Conservation (phyloP, 2,888 invertebrate species). For the Catocala nupta region DNA sequence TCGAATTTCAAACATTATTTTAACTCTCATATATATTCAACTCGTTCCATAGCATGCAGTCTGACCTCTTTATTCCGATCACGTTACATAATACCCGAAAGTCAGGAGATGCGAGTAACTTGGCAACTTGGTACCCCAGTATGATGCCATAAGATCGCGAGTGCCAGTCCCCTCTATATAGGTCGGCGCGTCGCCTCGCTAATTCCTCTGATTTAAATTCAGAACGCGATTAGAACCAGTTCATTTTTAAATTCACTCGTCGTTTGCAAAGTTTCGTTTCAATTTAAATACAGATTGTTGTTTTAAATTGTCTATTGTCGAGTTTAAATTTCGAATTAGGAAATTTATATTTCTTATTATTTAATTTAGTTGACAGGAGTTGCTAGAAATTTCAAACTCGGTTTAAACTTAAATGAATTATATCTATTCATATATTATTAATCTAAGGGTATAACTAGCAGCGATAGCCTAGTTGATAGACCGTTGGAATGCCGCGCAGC, state of each 20-base stretch:
- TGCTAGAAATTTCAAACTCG: too few relatives aligned
- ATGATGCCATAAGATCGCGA: conserved; percentile 15
- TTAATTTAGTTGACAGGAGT: not conserved
- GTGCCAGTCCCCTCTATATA: conserved; percentile 40
- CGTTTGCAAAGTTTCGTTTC: conserved; percentile 11
- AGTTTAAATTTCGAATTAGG: conserved; percentile 13
- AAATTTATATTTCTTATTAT: not conserved
- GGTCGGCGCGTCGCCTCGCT: conserved; percentile 40
- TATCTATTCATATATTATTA: too few relatives aligned
- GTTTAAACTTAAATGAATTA: too few relatives aligned
- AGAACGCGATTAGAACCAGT: conserved; percentile 44
- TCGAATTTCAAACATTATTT: too few relatives aligned
- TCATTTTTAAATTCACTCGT: conserved; percentile 25
- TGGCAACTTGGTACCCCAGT: conserved; percentile 20
- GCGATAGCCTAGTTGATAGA: too few relatives aligned
- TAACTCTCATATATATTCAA: not conserved
- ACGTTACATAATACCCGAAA: conserved; percentile 24
- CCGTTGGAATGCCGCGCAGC: too few relatives aligned
- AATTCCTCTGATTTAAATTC: conserved; percentile 46
- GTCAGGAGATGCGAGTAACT: conserved; percentile 23
- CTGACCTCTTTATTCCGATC: conserved; percentile 10
- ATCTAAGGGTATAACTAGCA: too few relatives aligned
- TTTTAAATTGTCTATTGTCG: conserved; percentile 3
- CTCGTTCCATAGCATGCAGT: not conserved
- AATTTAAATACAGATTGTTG: not conserved